These are phyloP conservation scores for Odontamblyopus lacepedii DNA, from an alignment of 2,797 vertebrate species.

Conservation along the genomic window DNA sequence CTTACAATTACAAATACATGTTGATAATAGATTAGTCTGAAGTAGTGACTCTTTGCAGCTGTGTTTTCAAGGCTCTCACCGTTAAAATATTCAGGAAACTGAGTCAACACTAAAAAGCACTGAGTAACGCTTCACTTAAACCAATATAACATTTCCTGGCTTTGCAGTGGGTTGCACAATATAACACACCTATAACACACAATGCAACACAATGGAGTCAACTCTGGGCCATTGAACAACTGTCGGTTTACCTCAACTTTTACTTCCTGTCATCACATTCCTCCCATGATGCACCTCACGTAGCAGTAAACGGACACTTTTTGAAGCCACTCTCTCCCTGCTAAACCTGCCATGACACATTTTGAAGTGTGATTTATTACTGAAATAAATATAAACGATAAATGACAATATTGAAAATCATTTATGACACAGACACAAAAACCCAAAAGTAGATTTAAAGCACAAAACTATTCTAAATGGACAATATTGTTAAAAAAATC, in stretches of 20 bases:
- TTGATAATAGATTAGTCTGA: not conserved
- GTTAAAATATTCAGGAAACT: constrained; percentile 40
- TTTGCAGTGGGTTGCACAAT: constrained; percentile 31
- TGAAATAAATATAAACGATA: too few relatives aligned
- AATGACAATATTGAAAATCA: too few relatives aligned
- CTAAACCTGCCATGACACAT: too few relatives aligned
- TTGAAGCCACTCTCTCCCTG: not conserved
- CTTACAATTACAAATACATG: not conserved
- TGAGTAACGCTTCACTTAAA: constrained; percentile 14
- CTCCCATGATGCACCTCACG: constrained; percentile 57
- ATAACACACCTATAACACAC: constrained; percentile 38
- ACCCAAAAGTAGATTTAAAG: too few relatives aligned
- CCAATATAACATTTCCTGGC: constrained; percentile 7
- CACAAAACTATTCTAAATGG: too few relatives aligned
- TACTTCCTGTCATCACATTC: constrained; percentile 66
- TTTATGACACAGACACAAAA: too few relatives aligned
- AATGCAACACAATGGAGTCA: constrained; percentile 39
- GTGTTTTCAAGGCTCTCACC: not conserved
- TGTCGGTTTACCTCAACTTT: constrained; percentile 32
- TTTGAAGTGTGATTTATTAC: too few relatives aligned
- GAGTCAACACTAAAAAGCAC: constrained; percentile 20
- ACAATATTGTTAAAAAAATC: too few relatives aligned
- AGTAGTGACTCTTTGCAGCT: not conserved
- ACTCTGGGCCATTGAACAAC: constrained; percentile 10
- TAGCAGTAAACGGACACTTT: constrained; percentile 34